phyloP scores from a whole-genome alignment of 2,888 invertebrate genomes.

The Agrenia bidenticulata region DNA sequence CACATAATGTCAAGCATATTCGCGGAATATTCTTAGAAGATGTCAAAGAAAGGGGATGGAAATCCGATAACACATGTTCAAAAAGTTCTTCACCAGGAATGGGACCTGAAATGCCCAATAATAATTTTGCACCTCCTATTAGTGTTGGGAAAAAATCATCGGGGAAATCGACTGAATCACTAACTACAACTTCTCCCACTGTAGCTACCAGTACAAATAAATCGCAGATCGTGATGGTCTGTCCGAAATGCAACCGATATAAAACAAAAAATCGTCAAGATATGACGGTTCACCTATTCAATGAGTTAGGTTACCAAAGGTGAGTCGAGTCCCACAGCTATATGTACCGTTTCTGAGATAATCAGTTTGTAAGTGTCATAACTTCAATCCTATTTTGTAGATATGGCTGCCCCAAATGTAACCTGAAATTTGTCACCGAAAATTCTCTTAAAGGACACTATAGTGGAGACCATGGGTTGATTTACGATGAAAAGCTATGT shows the following conservation, averaged over 20 bases:
- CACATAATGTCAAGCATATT: constrained; percentile 63
- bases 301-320: constrained; percentile 69
- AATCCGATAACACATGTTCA: too few relatives aligned
- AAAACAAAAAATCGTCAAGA: constrained; percentile 62
- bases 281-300: constrained; percentile 68
- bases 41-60: constrained; percentile 54
- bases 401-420: constrained; percentile 46
- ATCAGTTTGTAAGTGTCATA: background rate
- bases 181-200: constrained; percentile 3
- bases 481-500: constrained; percentile 26
- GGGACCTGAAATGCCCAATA: background rate
- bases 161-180: background rate
- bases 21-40: constrained; percentile 65
- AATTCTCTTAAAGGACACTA: constrained; percentile 50
- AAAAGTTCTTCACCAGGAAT: constrained; percentile 6
- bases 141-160: background rate
- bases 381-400: constrained; percentile 24
- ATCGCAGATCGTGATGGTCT: constrained; percentile 53
- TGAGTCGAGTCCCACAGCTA: constrained; percentile 57
- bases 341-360: background rate
- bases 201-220: background rate
- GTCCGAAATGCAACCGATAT: constrained; percentile 65
- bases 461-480: constrained; percentile 41
- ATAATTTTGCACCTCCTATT: background rate
- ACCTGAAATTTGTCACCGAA: constrained; percentile 41